Conservation (phyloP, 2,888 invertebrate species). For the Tineola bisselliella region DNA sequence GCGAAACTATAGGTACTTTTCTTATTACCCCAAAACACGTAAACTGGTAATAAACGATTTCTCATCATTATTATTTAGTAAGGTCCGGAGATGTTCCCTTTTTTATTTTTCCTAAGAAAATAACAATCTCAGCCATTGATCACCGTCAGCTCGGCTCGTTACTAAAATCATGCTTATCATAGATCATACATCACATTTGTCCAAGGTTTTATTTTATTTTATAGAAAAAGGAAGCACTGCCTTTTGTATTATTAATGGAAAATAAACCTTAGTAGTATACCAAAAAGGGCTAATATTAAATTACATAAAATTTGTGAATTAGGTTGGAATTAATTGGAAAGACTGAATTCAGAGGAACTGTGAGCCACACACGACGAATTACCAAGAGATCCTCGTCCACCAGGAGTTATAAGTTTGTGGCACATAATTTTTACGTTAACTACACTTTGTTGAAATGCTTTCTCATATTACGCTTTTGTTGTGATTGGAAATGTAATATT, state of each 20-base stretch:
- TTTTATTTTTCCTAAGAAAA: slow-evolving; percentile 50
- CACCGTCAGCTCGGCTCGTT: slow-evolving; percentile 53
- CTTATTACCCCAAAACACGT: slow-evolving; percentile 61
- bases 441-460: background rate
- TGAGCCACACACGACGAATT: slow-evolving; percentile 66
- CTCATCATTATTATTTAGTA: slow-evolving; percentile 57
- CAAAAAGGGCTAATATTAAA: slow-evolving; percentile 24
- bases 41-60: slow-evolving; percentile 61
- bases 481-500: too few species aligned
- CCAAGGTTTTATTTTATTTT: slow-evolving; percentile 42
- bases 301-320: slow-evolving; percentile 20
- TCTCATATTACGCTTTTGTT: background rate
- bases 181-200: slow-evolving; percentile 57
- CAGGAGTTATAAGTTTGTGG: slow-evolving; percentile 48
- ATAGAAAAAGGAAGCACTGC: background rate
- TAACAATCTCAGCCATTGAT: slow-evolving; percentile 43
- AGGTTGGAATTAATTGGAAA: slow-evolving; percentile 29
- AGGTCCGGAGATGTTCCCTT: slow-evolving; percentile 39
- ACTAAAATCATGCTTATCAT: slow-evolving; percentile 62
- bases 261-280: background rate
- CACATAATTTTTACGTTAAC: background rate
- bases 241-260: background rate
- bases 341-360: slow-evolving; percentile 44
- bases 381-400: slow-evolving; percentile 50
- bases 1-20: slow-evolving; percentile 26